Conservation (phyloP, 1,140 invertebrate species). For the Calycopis cecrops region DNA sequence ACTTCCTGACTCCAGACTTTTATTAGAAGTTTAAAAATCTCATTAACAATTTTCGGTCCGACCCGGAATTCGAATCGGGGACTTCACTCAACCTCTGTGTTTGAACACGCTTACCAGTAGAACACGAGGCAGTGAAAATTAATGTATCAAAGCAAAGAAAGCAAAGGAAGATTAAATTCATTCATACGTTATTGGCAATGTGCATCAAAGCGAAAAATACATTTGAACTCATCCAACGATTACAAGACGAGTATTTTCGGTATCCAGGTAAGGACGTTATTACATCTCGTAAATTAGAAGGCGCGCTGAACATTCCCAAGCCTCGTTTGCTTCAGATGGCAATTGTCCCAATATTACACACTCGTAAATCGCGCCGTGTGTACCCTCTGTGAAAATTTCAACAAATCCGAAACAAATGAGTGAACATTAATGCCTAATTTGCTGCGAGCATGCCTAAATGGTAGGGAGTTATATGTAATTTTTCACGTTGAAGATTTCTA, state of each 20-base stretch:
- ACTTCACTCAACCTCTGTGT: too few species aligned
- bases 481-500: slow-evolving; percentile 1
- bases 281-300: slow-evolving; percentile 35
- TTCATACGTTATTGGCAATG: background rate
- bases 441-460: background rate
- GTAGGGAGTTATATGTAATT: background rate
- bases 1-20: too few species aligned
- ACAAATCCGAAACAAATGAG: slow-evolving; percentile 17
- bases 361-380: slow-evolving; percentile 26
- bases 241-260: slow-evolving; percentile 4
- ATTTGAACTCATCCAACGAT: background rate
- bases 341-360: slow-evolving; percentile 33
- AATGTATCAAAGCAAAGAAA: too few species aligned
- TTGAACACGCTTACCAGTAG: too few species aligned
- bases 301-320: slow-evolving; percentile 20
- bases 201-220: background rate
- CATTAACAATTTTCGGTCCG: too few species aligned
- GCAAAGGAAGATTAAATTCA: too few species aligned
- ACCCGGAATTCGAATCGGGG: too few species aligned
- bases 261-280: slow-evolving; percentile 17
- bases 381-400: slow-evolving; percentile 13
- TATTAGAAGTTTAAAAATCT: too few species aligned
- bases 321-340: slow-evolving; percentile 28
- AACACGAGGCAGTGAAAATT: too few species aligned
- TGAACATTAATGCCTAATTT: slow-evolving; percentile 12